Evolutionary conservation across 2,113 vertebrate genomes (phyloP).

Genomic region (Clarias macrocephalus): DNA sequence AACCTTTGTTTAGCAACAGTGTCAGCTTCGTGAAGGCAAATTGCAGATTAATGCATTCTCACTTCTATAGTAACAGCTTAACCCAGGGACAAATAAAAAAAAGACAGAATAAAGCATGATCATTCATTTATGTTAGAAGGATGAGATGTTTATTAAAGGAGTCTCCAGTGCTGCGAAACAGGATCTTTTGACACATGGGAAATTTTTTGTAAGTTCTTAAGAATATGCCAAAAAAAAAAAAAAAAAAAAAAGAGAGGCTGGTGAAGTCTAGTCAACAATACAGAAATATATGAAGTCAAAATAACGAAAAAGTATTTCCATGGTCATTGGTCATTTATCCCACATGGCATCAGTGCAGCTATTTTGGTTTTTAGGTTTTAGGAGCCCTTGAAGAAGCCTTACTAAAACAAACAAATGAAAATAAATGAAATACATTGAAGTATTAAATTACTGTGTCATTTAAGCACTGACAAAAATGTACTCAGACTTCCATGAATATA

Average conservation of each 20-base stretch:
- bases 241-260: not conserved
- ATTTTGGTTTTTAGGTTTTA: not conserved
- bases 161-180: not conserved
- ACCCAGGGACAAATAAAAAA: not conserved
- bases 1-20: not conserved
- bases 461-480: slow-evolving; percentile 43
- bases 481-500: too few species aligned
- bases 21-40: not conserved
- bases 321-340: not conserved
- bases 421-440: not conserved
- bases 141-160: not conserved
- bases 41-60: not conserved
- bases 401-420: not conserved
- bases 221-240: not conserved
- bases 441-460: slow-evolving; percentile 40
- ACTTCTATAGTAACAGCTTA: not conserved
- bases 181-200: not conserved
- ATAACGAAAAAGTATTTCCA: not conserved
- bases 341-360: not conserved
- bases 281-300: not conserved
- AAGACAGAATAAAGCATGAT: not conserved
- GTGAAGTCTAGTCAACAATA: not conserved
- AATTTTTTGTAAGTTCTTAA: not conserved
- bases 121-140: not conserved
- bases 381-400: too few species aligned